These are phyloP conservation scores for Macquaria australasica DNA, from an alignment of 2,113 vertebrate genomes.

Conservation along the genomic window DNA sequence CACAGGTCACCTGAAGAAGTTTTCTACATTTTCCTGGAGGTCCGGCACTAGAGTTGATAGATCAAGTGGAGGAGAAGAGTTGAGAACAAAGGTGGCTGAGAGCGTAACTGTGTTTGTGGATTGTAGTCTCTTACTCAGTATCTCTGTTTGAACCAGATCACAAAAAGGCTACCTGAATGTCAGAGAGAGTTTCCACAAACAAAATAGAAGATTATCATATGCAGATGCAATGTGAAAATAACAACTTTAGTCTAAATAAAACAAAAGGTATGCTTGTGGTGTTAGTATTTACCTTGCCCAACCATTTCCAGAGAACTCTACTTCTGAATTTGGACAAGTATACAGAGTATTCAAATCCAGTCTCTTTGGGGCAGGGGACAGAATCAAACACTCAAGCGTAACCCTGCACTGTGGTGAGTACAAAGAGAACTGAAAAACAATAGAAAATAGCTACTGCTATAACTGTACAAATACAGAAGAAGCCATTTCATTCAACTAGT, in stretches of 20 bases:
- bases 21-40: constrained; percentile 30
- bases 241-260: constrained; percentile 12
- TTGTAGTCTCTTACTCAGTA: constrained; percentile 40
- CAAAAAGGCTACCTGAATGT: constrained; percentile 25
- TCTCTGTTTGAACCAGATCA: constrained; percentile 44
- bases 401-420: background rate
- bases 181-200: constrained; percentile 9
- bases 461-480: constrained; percentile 15
- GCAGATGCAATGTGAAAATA: background rate
- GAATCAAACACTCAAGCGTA: constrained; percentile 19
- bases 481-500: constrained; percentile 20
- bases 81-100: constrained; percentile 23
- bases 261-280: constrained; percentile 11
- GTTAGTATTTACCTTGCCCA: constrained; percentile 61
- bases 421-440: constrained; percentile 19
- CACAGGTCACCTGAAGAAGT: constrained; percentile 64
- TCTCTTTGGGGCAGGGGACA: constrained; percentile 20
- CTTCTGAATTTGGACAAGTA: constrained; percentile 17
- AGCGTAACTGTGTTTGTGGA: constrained; percentile 22
- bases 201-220: constrained; percentile 17
- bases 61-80: constrained; percentile 25
- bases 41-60: constrained; percentile 30
- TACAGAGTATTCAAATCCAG: constrained; percentile 31
- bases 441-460: constrained; percentile 18
- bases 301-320: constrained; percentile 35